Percentiles rank a stretch among this genome's conserved stretches.
Evolutionary conservation across 35 echinoderm and acorn worm genomes (phyloP).

Genomic region (Anneissia japonica): DNA sequence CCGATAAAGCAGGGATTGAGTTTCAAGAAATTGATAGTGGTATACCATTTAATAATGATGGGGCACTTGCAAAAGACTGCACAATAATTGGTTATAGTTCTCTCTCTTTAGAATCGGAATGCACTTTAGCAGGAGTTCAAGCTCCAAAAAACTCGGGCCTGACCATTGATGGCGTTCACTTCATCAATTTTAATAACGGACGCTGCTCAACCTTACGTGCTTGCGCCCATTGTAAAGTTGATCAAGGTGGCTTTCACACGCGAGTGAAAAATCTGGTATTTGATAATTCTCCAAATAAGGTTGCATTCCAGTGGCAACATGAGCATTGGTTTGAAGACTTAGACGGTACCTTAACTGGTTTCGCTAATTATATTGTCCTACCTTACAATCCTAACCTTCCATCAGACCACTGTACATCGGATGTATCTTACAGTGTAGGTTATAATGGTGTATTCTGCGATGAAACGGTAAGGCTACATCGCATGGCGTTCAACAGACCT

Average conservation of each 20-base stretch:
- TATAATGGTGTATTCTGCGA: conserved; percentile 33
- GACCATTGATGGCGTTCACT: conserved; percentile 51
- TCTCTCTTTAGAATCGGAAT: background rate
- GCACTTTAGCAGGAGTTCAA: conserved; percentile 38
- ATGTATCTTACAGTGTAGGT: conserved; percentile 17
- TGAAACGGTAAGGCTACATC: conserved; percentile 47
- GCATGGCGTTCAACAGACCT: conserved; percentile 52
- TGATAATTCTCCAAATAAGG: conserved; percentile 51
- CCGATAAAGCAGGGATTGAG: conserved; percentile 41
- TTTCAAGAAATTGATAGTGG: conserved; percentile 11
- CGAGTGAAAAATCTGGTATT: conserved; percentile 40
- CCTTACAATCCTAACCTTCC: conserved; percentile 51
- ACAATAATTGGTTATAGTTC: conserved; percentile 49
- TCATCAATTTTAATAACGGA: conserved; percentile 66
- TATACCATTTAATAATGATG: conserved; percentile 33
- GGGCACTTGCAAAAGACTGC: conserved; percentile 45
- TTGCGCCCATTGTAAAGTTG: conserved; percentile 38
- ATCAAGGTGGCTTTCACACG: conserved; percentile 44
- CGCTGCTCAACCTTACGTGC: conserved; percentile 19
- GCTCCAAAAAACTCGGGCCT: conserved; percentile 28
- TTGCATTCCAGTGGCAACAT: conserved; percentile 55
- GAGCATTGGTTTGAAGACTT: conserved; percentile 61
- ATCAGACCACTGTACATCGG: conserved; percentile 7
- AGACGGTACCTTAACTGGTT: conserved; percentile 50
- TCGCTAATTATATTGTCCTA: conserved; percentile 6